phyloP scores from a whole-genome alignment of 35 echinoderm and acorn worm species.

The Amphiura filiformis region DNA sequence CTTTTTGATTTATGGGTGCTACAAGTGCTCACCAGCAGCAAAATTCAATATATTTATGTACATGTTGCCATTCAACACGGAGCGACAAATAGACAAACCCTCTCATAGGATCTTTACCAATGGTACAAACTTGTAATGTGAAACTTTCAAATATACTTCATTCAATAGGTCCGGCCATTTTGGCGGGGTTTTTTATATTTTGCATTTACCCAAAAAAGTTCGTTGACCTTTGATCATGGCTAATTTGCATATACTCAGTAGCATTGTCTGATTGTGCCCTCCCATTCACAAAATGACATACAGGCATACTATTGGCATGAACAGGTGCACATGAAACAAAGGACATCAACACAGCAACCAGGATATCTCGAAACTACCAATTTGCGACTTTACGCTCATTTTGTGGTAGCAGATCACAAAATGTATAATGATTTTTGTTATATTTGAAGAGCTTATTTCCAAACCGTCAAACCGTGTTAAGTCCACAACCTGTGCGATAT shows the following conservation, averaged over 20 bases:
- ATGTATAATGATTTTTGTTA: no score
- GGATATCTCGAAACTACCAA: no score
- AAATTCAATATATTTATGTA: slow-evolving; percentile 8
- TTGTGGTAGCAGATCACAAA: no score
- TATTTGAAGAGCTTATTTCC: no score
- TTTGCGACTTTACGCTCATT: no score
- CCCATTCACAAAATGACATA: no score
- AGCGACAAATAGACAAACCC: slow-evolving; percentile 3
- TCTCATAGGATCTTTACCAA: slow-evolving; percentile 3
- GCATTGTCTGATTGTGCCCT: no score
- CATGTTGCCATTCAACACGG: neutral
- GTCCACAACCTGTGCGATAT: no score
- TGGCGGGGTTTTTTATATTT: neutral
- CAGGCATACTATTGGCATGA: no score
- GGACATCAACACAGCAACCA: no score
- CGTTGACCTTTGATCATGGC: neutral
- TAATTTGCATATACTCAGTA: slow-evolving; percentile 5
- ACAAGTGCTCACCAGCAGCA: slow-evolving; percentile 4
- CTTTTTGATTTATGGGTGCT: neutral
- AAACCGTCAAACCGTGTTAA: no score
- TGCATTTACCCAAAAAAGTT: slow-evolving; percentile 11
- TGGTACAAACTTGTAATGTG: slow-evolving; percentile 8
- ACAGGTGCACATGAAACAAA: no score
- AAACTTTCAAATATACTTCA: slow-evolving; percentile 7
- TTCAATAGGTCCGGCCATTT: neutral